Base-by-base conservation (phyloP, 2,797 vertebrate genomes). In the Sebastiscus albofasciatus region DNA sequence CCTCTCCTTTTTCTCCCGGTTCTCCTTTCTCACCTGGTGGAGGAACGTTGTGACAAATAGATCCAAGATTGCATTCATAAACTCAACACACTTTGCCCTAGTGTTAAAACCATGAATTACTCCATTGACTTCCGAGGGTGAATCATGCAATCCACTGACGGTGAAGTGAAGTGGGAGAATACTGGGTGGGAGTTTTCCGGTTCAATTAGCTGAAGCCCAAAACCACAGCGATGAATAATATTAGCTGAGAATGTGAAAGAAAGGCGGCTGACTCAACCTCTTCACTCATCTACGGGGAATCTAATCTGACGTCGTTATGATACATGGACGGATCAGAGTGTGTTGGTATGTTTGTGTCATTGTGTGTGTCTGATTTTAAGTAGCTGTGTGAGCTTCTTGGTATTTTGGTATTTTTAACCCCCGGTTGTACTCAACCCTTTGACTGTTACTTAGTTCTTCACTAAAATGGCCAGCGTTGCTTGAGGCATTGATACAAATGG, bases 21-120 rank as follows among this genome's bases (percentile, higher is more conserved):
- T 95, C 94, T 79, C 95, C 94, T 76, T 82, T 95, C 61, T 96
- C 95, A 54, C 95, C 96, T 33, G 86, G 42, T 8, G 36, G n/a
- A 67, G 8, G 52, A 81, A 81, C 67, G 83, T 64, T 1, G 27
- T 55, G 46, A 9, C 54, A 77, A 74, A 29, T 2, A 49, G 6
- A 3, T 49, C 22, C 6, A 3, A 24, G 20, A 64, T 2, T 67
- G 22, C 34, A 71, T 72, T 77, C n/a, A 24, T 49, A 27, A 16
- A 46, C 7, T 55, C 34, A 26, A 49, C 20, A 52, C 60, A 79
- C 54, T 61, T 60, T n/a, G 6, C 16, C n/a, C 58, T 52, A 29
- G 58, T 86, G 61, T 73, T 72, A 58, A 71, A 70, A 46, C 14
- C 66, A 64, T 82, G 82, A 90, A 77, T 83, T 31, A 77, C 58